Evolutionary conservation across 2,797 vertebrate genomes (phyloP).

Genomic region (Pseudotriccus pelzelni): DNA sequence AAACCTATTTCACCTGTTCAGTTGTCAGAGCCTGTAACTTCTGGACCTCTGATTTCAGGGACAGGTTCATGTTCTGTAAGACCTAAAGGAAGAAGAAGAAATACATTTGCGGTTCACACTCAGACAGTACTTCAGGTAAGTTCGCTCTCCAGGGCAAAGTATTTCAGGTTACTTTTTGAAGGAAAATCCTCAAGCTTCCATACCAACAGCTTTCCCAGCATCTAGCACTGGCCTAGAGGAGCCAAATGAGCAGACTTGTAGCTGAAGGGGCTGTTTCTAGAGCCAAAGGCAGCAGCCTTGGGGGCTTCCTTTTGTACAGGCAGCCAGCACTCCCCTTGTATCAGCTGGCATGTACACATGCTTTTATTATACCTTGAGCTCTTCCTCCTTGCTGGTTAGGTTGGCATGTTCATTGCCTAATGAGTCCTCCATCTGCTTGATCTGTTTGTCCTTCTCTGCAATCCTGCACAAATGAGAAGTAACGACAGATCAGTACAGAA

Average conservation of each 20-base stretch:
- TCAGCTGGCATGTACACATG: not conserved
- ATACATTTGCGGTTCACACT: not conserved
- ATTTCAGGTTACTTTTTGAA: not conserved
- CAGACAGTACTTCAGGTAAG: not conserved
- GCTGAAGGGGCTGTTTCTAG: not conserved
- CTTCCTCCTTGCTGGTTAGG: conserved; percentile 88
- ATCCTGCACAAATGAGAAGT: conserved; percentile 77
- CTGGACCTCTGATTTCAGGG: conserved; percentile 89
- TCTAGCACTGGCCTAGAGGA: not conserved
- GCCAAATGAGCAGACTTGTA: not conserved
- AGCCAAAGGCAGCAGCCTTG: not conserved
- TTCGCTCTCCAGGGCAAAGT: not conserved
- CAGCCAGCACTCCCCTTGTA: not conserved
- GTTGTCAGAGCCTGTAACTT: conserved; percentile 89
- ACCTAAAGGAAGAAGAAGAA: conserved; percentile 50
- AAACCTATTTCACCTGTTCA: conserved; percentile 84
- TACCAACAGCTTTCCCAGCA: not conserved
- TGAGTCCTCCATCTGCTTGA: conserved; percentile 93
- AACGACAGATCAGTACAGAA: not conserved
- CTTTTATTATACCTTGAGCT: conserved; percentile 87
- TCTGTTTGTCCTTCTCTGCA: conserved; percentile 93
- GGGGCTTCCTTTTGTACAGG: not conserved
- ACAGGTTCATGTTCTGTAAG: conserved; percentile 89
- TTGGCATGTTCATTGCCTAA: conserved; percentile 89
- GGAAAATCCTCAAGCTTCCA: not conserved